A percentile compares a stretch with the other conserved stretches of the same genome.
Evolutionary conservation across 2,888 invertebrate genomes (phyloP).

Genomic region (Sacculina carcini): DNA sequence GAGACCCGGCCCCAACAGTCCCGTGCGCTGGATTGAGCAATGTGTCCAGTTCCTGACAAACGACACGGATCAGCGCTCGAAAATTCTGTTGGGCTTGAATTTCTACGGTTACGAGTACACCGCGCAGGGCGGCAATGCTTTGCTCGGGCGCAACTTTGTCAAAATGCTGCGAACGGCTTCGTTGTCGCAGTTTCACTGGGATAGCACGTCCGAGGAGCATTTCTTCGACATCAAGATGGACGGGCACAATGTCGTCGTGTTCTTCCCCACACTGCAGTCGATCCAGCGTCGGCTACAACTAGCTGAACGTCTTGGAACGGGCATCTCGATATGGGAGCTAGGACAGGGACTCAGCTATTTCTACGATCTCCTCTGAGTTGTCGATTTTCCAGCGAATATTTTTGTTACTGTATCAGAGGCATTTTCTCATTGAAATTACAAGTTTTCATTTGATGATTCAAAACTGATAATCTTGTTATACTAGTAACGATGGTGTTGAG

Average conservation of each 20-base stretch:
- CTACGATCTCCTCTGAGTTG: conserved; percentile 48
- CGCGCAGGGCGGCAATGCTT: conserved; percentile 45
- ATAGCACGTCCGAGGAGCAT: conserved; percentile 51
- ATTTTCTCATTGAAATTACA: conserved; percentile 25
- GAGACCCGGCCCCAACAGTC: conserved; percentile 69
- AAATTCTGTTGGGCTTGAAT: conserved; percentile 60
- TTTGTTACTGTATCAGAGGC: too few relatives aligned
- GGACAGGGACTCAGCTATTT: conserved; percentile 87
- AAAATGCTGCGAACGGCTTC: conserved; percentile 37
- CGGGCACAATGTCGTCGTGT: conserved; percentile 45
- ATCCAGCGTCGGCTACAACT: conserved; percentile 51
- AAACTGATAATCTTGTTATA: too few relatives aligned
- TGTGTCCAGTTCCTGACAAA: conserved; percentile 48
- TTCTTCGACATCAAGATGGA: conserved; percentile 53
- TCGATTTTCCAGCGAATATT: too few relatives aligned
- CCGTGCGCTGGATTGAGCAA: conserved; percentile 48
- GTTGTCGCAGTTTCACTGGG: conserved; percentile 49
- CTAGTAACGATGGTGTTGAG: too few relatives aligned
- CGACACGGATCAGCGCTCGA: conserved; percentile 7
- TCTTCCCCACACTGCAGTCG: conserved; percentile 68
- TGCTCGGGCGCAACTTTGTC: conserved; percentile 49
- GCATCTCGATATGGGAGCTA: conserved; percentile 82
- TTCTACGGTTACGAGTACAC: conserved; percentile 80
- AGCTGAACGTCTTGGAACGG: conserved; percentile 48
- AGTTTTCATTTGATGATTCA: neutral